These are phyloP conservation scores for Epirrita christyi DNA, from an alignment of 2,888 invertebrate genomes.

Conservation along the genomic window DNA sequence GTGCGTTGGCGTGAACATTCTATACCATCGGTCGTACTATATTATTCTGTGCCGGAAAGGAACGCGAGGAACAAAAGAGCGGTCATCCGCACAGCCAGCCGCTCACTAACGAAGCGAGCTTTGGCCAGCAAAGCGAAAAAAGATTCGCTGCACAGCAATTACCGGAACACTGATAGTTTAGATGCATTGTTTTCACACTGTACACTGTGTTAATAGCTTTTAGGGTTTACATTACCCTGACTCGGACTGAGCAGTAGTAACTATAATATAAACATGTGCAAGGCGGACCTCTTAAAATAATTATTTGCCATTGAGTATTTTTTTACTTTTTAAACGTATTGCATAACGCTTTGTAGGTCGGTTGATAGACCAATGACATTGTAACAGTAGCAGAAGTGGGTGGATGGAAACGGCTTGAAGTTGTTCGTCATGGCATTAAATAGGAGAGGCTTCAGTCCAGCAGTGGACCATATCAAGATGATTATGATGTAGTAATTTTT, in stretches of 20 bases:
- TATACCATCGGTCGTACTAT: not conserved
- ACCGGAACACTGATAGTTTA: constrained; percentile 39
- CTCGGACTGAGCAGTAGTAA: not conserved
- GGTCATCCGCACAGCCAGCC: constrained; percentile 41
- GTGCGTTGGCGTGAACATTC: not conserved
- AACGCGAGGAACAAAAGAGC: constrained; percentile 50
- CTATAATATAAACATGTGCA: too few species aligned
- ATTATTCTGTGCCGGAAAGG: constrained; percentile 36
- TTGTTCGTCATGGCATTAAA: too few species aligned
- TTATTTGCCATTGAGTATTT: too few species aligned
- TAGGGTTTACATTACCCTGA: not conserved
- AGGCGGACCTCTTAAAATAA: too few species aligned
- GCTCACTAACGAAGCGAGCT: constrained; percentile 47
- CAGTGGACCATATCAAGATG: too few species aligned
- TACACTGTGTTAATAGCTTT: not conserved
- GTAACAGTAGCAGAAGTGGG: too few species aligned
- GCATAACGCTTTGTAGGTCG: too few species aligned
- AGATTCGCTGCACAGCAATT: constrained; percentile 44
- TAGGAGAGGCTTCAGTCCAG: too few species aligned
- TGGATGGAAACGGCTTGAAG: too few species aligned
- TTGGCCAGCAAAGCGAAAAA: constrained; percentile 43
- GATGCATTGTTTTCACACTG: constrained; percentile 21
- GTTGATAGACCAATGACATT: too few species aligned
- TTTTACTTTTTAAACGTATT: too few species aligned
- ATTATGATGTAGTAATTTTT: too few species aligned